Evolutionary conservation across 64 coral and sea anemone species (phyloP).

Genomic region (Catalaphyllia jardinei): DNA sequence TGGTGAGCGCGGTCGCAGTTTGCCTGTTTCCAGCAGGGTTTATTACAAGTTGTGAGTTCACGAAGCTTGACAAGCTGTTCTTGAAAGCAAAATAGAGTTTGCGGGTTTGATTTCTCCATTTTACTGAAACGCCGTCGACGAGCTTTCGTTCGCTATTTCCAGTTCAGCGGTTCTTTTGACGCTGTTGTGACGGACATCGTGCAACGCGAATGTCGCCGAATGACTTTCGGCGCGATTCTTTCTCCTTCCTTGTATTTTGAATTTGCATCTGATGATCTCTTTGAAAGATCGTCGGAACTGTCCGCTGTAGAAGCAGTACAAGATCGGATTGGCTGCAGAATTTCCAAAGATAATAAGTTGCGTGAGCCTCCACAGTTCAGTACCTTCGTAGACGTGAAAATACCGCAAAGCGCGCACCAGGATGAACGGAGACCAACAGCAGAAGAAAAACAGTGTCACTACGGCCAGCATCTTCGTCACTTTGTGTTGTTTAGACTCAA

Average conservation of each 20-base stretch:
- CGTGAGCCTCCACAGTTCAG: conserved; percentile 68
- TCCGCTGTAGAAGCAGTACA: conserved; percentile 85
- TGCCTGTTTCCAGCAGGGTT: neutral
- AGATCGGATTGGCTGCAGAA: conserved; percentile 76
- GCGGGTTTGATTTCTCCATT: neutral
- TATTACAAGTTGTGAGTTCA: neutral
- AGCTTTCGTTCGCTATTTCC: neutral
- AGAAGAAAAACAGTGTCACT: conserved; percentile 76
- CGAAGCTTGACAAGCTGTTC: neutral
- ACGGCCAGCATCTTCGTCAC: conserved; percentile 89
- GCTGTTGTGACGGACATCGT: neutral
- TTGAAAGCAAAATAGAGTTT: neutral
- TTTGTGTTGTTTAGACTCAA: conserved; percentile 73
- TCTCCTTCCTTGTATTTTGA: neutral
- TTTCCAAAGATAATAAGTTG: conserved; percentile 84
- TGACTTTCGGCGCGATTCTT: neutral
- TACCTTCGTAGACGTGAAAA: conserved; percentile 61
- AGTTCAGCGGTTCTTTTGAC: neutral
- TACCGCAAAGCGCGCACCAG: conserved; percentile 60
- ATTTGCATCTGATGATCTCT: conserved; percentile 74
- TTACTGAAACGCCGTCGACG: neutral
- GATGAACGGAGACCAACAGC: conserved; percentile 86
- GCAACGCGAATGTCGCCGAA: conserved; percentile 26
- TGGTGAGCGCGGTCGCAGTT: neutral
- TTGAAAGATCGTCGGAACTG: conserved; percentile 87